Evolutionary conservation across 2,888 invertebrate species (phyloP).

Genomic region (Drosophila antonietae): DNA sequence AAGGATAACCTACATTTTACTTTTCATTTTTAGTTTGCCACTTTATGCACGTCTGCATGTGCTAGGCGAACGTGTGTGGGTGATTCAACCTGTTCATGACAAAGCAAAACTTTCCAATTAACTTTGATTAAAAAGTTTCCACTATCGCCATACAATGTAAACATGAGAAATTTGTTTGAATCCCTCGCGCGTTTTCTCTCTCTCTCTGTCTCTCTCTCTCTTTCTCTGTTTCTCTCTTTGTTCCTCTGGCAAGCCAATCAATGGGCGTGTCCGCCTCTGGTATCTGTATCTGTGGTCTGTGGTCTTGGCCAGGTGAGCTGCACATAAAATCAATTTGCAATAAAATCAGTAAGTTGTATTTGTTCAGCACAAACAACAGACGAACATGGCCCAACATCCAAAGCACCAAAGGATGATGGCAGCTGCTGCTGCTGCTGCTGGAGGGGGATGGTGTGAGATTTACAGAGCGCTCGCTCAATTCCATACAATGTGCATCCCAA

Average conservation of each 20-base stretch:
- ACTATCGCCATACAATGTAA: conserved; percentile 79
- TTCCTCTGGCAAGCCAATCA: conserved; percentile 40
- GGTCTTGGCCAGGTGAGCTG: conserved; percentile 55
- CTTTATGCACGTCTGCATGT: conserved; percentile 62
- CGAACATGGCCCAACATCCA: conserved; percentile 20
- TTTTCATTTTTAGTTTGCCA: conserved; percentile 73
- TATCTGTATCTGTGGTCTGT: conserved; percentile 43
- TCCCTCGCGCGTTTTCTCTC: conserved; percentile 30
- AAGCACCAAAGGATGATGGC: neutral
- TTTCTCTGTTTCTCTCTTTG: neutral
- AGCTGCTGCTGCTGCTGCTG: neutral
- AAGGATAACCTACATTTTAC: conserved; percentile 80
- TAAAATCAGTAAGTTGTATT: conserved; percentile 79
- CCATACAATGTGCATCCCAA: neutral
- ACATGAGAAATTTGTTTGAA: conserved; percentile 80
- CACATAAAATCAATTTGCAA: conserved; percentile 80
- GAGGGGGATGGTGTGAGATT: too few relatives aligned
- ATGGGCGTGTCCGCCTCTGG: conserved; percentile 49
- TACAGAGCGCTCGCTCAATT: neutral
- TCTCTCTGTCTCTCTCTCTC: neutral
- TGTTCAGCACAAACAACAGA: conserved; percentile 71
- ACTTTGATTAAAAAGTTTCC: conserved; percentile 80
- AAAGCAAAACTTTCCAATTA: conserved; percentile 81
- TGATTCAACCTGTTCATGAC: conserved; percentile 42
- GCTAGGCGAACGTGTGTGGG: conserved; percentile 23